Conservation (phyloP, 2,888 invertebrate species). For the Parasteatoda lunata region DNA sequence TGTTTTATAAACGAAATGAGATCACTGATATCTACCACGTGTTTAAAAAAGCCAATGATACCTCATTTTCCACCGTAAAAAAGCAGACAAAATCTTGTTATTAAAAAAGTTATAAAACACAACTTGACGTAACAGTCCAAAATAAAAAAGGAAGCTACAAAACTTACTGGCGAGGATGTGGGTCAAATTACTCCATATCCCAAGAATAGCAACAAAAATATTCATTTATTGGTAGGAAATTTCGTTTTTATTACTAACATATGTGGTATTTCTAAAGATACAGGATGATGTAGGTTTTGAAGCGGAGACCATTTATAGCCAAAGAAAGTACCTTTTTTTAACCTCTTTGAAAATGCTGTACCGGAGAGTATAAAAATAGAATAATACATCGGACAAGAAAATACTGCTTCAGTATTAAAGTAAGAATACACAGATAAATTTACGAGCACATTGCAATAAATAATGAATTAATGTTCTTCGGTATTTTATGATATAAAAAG, state of each 20-base stretch:
- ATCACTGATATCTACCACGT: too few species aligned
- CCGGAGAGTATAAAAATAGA: conserved; percentile 36
- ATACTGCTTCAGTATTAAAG: conserved; percentile 12
- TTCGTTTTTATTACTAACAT: conserved; percentile 26
- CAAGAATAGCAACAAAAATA: neutral
- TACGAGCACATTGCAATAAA: conserved; percentile 50
- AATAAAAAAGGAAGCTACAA: too few species aligned
- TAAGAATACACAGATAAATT: conserved; percentile 7
- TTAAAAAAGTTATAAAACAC: too few species aligned
- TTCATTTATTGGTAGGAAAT: conserved; percentile 14
- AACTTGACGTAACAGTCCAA: too few species aligned
- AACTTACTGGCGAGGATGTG: too few species aligned
- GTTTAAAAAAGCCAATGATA: too few species aligned
- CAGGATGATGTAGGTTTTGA: conserved; percentile 37
- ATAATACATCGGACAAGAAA: conserved; percentile 5
- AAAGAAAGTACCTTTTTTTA: conserved; percentile 47
- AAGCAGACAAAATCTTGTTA: too few species aligned
- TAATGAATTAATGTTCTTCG: conserved; percentile 42
- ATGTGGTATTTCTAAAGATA: neutral
- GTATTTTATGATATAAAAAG: conserved; percentile 52
- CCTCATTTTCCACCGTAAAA: too few species aligned
- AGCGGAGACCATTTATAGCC: conserved; percentile 38
- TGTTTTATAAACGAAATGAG: too few species aligned
- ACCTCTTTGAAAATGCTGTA: conserved; percentile 15
- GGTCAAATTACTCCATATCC: too few species aligned